phyloP scores from a whole-genome alignment of 2,797 vertebrate genomes.

The Gambusia yucatana region DNA sequence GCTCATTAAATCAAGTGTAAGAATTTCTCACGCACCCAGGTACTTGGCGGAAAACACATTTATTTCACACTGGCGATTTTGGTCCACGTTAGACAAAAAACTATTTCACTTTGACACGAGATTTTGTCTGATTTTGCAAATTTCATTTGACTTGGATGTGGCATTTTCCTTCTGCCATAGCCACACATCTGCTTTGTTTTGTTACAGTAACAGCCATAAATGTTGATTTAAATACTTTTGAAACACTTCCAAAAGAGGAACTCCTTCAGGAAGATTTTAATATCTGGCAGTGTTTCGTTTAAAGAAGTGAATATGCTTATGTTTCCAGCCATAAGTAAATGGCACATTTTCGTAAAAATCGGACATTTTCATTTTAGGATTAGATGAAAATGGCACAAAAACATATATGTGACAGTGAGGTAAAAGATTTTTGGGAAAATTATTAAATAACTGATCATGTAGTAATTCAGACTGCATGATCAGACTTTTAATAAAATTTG shows the following conservation, averaged over 20 bases:
- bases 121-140: background rate
- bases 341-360: no score
- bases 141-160: background rate
- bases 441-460: background rate
- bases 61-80: background rate
- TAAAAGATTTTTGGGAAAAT: background rate
- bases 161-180: background rate
- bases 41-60: background rate
- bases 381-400: background rate
- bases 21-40: constrained; percentile 75
- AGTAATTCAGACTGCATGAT: background rate
- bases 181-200: background rate
- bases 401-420: background rate
- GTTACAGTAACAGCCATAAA: background rate
- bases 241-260: background rate
- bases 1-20: constrained; percentile 81
- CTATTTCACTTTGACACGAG: background rate
- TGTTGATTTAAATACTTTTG: background rate
- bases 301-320: background rate
- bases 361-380: background rate
- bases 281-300: background rate
- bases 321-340: background rate
- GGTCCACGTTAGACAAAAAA: background rate
- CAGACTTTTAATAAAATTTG: background rate
- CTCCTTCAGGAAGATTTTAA: background rate